These are phyloP conservation scores for Zaprionus obscuricornis DNA, from an alignment of 2,888 invertebrate species.

Conservation along the genomic window DNA sequence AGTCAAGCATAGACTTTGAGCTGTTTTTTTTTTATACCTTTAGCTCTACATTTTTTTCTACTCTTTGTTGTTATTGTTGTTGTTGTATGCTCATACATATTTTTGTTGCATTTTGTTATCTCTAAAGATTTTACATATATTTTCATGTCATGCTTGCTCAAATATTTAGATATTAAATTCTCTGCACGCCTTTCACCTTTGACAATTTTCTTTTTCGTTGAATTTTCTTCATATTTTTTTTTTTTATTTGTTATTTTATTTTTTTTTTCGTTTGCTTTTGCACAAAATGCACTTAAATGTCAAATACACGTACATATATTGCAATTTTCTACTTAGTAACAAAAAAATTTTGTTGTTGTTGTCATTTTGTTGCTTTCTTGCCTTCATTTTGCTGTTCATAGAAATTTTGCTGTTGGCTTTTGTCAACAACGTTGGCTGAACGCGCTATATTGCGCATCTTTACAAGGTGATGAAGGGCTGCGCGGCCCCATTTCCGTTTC, in stretches of 20 bases:
- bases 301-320: slow-evolving; percentile 39
- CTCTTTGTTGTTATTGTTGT: neutral
- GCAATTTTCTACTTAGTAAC: slow-evolving; percentile 44
- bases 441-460: slow-evolving; percentile 25
- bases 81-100: slow-evolving; percentile 20
- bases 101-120: slow-evolving; percentile 33
- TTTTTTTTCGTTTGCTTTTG: slow-evolving; percentile 31
- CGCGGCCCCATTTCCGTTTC: slow-evolving; percentile 35
- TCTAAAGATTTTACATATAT: slow-evolving; percentile 17
- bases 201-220: slow-evolving; percentile 5
- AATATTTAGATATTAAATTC: slow-evolving; percentile 69
- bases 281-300: slow-evolving; percentile 16
- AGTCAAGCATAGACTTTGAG: neutral
- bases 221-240: too few species aligned
- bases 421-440: slow-evolving; percentile 55
- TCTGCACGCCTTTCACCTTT: slow-evolving; percentile 13
- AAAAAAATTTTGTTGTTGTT: slow-evolving; percentile 10
- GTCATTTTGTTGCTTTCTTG: slow-evolving; percentile 18
- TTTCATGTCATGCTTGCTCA: slow-evolving; percentile 32
- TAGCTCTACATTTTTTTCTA: neutral
- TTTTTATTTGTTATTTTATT: too few species aligned
- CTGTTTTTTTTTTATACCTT: neutral
- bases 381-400: slow-evolving; percentile 10
- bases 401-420: slow-evolving; percentile 49
- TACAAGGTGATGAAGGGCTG: slow-evolving; percentile 20